Base-by-base conservation (phyloP, 2,888 invertebrate species). In the Netelia fuscicornis region DNA sequence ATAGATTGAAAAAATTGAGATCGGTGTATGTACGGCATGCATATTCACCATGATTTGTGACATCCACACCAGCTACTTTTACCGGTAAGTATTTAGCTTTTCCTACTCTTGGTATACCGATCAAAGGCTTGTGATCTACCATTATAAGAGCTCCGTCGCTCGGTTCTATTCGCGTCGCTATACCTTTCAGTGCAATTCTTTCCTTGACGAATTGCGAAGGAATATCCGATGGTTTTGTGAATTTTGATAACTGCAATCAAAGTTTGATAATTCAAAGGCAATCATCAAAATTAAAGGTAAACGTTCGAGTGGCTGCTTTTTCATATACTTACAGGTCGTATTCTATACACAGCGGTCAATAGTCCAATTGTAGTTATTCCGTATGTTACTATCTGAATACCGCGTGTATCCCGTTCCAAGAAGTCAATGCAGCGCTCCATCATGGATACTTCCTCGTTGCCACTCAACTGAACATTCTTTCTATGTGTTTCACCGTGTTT, bases 361-460 rank as follows among this genome's bases (percentile, higher is more conserved):
- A 96, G 92, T 13, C 95, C 95, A 76, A 95, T 93, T 75, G 95
- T 94, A 44, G 95, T 95, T 76, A 96, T 91, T 78, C 95, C 95
- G 90, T 96, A 96, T 62, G 95, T 95, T 71, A 95, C 94, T 91
- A 95, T 94, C 95, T 96, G 94, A 88, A 95, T 95, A 23, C 86
- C 90, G 76, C 89, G 86, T 10, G 88, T 88, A 71, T 93, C 89
- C 20, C 83, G 88, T 58, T 93, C 90, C 88, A 91, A 89, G 25
- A 89, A 89, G 71, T 83, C 79, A 23, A 89, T 84, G 74, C 90
- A 90, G 67, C 86, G 86, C 78, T 91, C 90, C 20, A 90, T 81
- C 72, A 89, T 74, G 72, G 62, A 88, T 30, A 23, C 30, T 23
- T 71, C 44, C 52, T 85, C 83, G 23, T 89, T n/a, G 23, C 42